A percentile compares a stretch with the other conserved stretches of the same genome.
Conservation (phyloP, 2,888 invertebrate genomes). For the Caenorhabditis afra region DNA sequence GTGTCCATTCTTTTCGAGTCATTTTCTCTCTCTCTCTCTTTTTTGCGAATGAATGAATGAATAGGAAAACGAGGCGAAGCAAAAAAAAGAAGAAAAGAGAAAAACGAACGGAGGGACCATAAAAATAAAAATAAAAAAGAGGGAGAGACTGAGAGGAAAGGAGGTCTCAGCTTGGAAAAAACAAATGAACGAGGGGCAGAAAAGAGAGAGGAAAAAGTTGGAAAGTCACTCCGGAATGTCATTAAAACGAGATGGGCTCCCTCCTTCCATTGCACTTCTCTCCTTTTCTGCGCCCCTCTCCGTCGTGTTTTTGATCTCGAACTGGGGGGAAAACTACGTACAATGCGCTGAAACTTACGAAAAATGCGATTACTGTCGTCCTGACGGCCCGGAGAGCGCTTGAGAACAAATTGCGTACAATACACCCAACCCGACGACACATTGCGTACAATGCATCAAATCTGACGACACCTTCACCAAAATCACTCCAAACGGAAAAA, state of each 20-base stretch:
- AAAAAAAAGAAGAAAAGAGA: not conserved
- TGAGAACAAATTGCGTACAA: too few species aligned
- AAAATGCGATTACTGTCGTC: too few species aligned
- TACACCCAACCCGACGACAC: too few species aligned
- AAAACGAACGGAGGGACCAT: not conserved
- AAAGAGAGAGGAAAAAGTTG: not conserved
- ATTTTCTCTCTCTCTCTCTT: too few species aligned
- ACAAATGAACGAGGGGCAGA: conserved; percentile 5
- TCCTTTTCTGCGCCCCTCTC: too few species aligned
- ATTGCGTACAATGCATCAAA: not conserved
- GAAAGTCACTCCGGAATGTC: not conserved
- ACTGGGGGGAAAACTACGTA: not conserved
- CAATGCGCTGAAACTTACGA: not conserved
- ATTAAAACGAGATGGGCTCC: not conserved
- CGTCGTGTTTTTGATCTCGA: too few species aligned
- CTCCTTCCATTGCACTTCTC: too few species aligned
- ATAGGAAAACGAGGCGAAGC: not conserved
- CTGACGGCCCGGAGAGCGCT: too few species aligned
- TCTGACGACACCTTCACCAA: not conserved
- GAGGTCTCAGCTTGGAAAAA: conserved; percentile 11
- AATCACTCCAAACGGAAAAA: not conserved
- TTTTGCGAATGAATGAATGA: not conserved
- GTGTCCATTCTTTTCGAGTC: too few species aligned
- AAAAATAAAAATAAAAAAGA: not conserved
- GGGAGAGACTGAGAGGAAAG: not conserved